A percentile compares a stretch with the other conserved stretches of the same genome.
These are phyloP conservation scores for Cerastis leucographa DNA, from an alignment of 2,888 invertebrate genomes.

Conservation along the genomic window DNA sequence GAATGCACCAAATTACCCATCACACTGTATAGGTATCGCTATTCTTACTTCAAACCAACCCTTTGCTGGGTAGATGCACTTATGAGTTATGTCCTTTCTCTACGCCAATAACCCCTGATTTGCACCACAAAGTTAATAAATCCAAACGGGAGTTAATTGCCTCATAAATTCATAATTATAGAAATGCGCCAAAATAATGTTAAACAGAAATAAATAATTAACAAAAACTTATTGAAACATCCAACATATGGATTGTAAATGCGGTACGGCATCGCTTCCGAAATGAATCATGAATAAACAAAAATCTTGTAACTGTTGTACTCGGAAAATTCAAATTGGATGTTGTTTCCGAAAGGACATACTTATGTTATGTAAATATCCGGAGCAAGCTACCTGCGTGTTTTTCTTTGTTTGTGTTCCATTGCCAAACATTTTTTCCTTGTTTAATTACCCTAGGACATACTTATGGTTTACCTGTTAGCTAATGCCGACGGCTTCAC, in stretches of 20 bases:
- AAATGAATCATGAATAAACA: constrained; percentile 59
- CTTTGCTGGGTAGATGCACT: background rate
- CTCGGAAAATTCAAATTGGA: constrained; percentile 57
- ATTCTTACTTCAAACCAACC: background rate
- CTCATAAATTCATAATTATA: background rate
- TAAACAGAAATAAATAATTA: constrained; percentile 13
- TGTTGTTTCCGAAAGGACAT: constrained; percentile 40
- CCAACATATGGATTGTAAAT: constrained; percentile 17
- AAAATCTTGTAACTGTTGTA: constrained; percentile 44
- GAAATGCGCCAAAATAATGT: background rate
- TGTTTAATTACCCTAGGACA: background rate
- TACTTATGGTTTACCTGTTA: too few relatives aligned
- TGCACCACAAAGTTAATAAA: background rate
- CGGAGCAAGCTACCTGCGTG: background rate
- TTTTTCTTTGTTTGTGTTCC: constrained; percentile 18
- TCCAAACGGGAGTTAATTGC: background rate
- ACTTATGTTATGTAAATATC: constrained; percentile 53
- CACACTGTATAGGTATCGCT: background rate
- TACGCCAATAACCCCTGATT: background rate
- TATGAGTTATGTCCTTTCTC: too few relatives aligned
- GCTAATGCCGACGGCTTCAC: too few relatives aligned
- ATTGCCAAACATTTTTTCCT: background rate
- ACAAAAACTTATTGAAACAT: constrained; percentile 7
- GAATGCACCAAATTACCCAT: too few relatives aligned
- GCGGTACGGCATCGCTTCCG: background rate